phyloP scores from a whole-genome alignment of 2,797 vertebrate genomes.

The Acanthornis magna region DNA sequence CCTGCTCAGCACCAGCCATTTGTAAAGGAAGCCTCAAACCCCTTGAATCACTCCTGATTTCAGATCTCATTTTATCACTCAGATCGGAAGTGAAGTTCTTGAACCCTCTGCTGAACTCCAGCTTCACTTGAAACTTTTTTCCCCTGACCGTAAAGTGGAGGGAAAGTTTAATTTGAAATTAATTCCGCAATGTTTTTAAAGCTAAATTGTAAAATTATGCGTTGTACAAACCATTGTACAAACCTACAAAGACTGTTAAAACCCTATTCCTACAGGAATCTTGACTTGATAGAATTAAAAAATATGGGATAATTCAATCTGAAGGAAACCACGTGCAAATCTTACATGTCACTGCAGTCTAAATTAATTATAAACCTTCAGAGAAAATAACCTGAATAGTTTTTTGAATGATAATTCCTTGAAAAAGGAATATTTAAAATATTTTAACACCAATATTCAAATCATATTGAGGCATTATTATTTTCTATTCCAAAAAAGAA shows the following conservation, averaged over 20 bases:
- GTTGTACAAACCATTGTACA: background rate
- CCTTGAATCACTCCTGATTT: background rate
- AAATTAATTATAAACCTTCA: background rate
- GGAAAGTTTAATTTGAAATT: background rate
- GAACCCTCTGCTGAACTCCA: background rate
- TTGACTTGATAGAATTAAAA: background rate
- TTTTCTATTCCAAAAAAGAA: background rate
- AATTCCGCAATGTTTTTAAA: background rate
- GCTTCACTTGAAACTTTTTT: background rate
- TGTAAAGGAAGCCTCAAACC: background rate
- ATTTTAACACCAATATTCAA: background rate
- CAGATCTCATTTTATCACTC: background rate
- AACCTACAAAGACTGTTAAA: background rate
- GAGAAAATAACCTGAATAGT: background rate
- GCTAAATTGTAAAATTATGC: background rate
- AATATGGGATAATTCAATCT: background rate
- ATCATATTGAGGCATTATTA: background rate
- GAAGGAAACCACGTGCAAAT: background rate
- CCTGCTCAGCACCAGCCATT: background rate
- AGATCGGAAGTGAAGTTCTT: background rate
- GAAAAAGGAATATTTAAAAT: background rate
- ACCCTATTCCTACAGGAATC: background rate
- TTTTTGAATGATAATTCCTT: background rate
- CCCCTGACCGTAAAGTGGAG: background rate
- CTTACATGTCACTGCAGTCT: background rate